A percentile compares a stretch with the other conserved stretches of the same genome.
phyloP scores from a whole-genome alignment of 2,113 vertebrate species.

The Chionis minor region DNA sequence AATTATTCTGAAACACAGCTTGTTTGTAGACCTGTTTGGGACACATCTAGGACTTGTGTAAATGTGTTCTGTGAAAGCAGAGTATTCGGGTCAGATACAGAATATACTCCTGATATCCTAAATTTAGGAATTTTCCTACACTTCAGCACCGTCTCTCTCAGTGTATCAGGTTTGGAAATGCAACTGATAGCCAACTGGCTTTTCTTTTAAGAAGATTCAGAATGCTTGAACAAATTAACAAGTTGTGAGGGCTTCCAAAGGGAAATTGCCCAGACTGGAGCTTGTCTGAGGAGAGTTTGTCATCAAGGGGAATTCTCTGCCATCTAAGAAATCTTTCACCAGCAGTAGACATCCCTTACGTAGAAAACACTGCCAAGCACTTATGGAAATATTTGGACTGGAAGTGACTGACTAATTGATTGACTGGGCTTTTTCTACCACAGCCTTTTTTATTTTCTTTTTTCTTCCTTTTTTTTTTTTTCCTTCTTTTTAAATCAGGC shows the following conservation, averaged over 20 bases:
- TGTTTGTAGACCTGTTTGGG: background rate
- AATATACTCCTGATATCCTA: background rate
- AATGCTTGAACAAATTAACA: slow-evolving; percentile 43
- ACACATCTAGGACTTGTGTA: background rate
- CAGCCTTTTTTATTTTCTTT: background rate
- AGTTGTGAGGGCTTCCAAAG: slow-evolving; percentile 1
- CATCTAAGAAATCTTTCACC: slow-evolving; percentile 44
- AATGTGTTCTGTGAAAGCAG: background rate
- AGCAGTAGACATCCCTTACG: background rate
- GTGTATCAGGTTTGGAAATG: background rate
- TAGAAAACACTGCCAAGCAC: slow-evolving; percentile 25
- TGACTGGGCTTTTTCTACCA: slow-evolving; percentile 17
- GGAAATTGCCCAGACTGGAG: slow-evolving; percentile 45
- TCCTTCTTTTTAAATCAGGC: background rate
- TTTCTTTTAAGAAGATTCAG: slow-evolving; percentile 22
- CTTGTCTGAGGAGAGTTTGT: slow-evolving; percentile 37
- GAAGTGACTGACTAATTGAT: slow-evolving; percentile 33
- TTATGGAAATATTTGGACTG: slow-evolving; percentile 43
- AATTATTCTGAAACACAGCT: background rate
- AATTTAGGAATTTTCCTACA: slow-evolving; percentile 17
- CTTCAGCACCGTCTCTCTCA: background rate
- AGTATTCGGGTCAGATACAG: background rate
- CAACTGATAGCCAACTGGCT: slow-evolving; percentile 7
- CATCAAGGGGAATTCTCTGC: slow-evolving; percentile 31
- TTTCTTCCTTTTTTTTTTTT: no score